A percentile compares a stretch with the other conserved stretches of the same genome.
Conservation (phyloP, 1,140 invertebrate genomes). For the Plectus sambesii region DNA sequence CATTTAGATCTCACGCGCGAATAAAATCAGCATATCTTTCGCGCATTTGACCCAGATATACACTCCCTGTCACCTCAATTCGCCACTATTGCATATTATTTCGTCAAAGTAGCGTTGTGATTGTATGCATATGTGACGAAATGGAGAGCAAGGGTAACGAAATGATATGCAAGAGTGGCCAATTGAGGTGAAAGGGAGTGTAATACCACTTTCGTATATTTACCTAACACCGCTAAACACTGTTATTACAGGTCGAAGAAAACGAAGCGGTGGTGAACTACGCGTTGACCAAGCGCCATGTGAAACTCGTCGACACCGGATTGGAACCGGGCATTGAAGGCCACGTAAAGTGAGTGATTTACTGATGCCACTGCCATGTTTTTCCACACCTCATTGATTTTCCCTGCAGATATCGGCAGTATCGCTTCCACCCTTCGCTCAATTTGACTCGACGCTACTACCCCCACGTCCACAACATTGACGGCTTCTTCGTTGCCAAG, state of each 20-base stretch:
- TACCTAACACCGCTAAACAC: too few species aligned
- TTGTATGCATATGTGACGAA: background rate
- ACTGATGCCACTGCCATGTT: background rate
- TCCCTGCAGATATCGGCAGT: conserved; percentile 53
- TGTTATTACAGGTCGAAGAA: conserved; percentile 66
- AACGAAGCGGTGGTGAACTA: conserved; percentile 96
- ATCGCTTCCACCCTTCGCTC: conserved; percentile 74
- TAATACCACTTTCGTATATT: conserved; percentile 4
- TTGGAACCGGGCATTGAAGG: conserved; percentile 90
- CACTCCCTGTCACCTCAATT: too few species aligned
- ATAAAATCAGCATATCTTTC: too few species aligned
- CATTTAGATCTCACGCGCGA: conserved; percentile 7
- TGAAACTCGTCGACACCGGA: conserved; percentile 82
- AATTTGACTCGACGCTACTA: conserved; percentile 82
- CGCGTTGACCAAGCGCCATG: conserved; percentile 76
- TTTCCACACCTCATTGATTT: conserved; percentile 3
- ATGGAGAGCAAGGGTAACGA: background rate
- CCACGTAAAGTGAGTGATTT: conserved; percentile 62
- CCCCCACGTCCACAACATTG: conserved; percentile 96
- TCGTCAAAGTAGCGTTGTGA: too few species aligned
- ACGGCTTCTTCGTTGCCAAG: conserved; percentile 99
- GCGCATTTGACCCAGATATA: too few species aligned
- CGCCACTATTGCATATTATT: too few species aligned
- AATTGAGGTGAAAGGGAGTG: conserved; percentile 3
- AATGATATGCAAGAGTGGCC: background rate